Conservation (phyloP, 2,113 vertebrate genomes). For the Bufo bufo region DNA sequence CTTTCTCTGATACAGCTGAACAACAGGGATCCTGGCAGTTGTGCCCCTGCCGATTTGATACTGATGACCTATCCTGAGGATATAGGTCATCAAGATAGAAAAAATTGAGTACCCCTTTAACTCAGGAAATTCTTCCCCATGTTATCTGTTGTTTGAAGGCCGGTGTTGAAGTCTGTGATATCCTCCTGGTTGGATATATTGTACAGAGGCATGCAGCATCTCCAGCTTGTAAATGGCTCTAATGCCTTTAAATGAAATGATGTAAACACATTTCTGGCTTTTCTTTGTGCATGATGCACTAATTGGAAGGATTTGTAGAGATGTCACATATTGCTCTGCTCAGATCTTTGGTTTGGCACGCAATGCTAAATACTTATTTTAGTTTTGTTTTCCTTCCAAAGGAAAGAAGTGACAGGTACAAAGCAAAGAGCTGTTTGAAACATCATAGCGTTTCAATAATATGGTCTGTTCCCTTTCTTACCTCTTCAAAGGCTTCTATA, state of each 20-base stretch:
- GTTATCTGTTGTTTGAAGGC: background rate
- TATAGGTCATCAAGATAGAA: no score
- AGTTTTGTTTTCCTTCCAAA: conserved; percentile 36
- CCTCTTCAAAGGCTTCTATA: conserved; percentile 3
- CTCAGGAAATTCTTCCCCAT: no score
- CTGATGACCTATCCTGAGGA: no score
- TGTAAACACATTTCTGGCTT: conserved; percentile 18
- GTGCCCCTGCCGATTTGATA: no score
- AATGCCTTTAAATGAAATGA: conserved; percentile 17
- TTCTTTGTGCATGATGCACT: conserved; percentile 12
- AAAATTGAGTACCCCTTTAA: no score
- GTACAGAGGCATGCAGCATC: background rate
- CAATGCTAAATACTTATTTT: conserved; percentile 42
- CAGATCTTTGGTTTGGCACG: conserved; percentile 37
- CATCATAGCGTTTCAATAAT: conserved; percentile 24
- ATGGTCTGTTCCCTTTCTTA: conserved; percentile 13
- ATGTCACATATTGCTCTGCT: conserved; percentile 41
- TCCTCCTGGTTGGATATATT: conserved; percentile 2
- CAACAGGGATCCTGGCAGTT: no score
- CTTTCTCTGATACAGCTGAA: no score
- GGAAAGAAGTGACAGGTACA: conserved; percentile 46
- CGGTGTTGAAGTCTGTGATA: background rate
- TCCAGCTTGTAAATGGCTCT: conserved; percentile 19
- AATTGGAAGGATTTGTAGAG: conserved; percentile 54
- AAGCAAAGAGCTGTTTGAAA: conserved; percentile 36